Evolutionary conservation across 2,113 vertebrate genomes (phyloP), one percentile per base, ranked within the genome.

Genomic region (Lipophrys pholis): DNA sequence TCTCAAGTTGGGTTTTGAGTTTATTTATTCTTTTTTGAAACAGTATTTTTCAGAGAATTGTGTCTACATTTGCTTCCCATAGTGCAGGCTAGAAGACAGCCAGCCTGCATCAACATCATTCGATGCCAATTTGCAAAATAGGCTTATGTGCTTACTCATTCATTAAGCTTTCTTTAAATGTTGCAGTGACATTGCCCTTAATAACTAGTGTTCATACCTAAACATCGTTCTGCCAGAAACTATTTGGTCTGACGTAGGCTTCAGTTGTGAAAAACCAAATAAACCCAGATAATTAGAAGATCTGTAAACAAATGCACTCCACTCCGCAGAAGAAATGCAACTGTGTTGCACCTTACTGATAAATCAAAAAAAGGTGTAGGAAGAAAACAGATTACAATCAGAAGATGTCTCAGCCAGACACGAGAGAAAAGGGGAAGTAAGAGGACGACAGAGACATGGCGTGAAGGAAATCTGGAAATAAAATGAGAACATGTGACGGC

Each of bases 401-500:
- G 73, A 69, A 45, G 56, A 64, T 43, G 61, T 69, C 41, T 64
- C 63, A 38, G 76, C 52, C 55, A 65, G 69, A 80, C 42, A 59
- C 21, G 4, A 30, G 10, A 75, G 78, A 73, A 75, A 78, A 42
- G 71, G 71, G 53, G 43, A 76, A 39, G 42, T 11, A 30, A 69
- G 55, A 46, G 49, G 35, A 48, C 53, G 74, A 78, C 69, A 84
- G 78, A 79, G 41, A 82, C 35, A 78, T 12, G 46, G 42, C 3
- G 61, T 59, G 73, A 83, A 36, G 52, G 35, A 81, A 81, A 69
- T 90, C 91, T 93, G 90, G 62, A 92, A 91, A 83, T 85, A 62
- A 89, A 88, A 78, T 46, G 54, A 86, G 69, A 82, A 86, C 78
- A 87, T 57, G 62, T 65, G 85, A 78, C 66, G 43, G 71, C 68